Percentiles rank a stretch among this genome's conserved stretches.
Evolutionary conservation across 1,140 invertebrate species (phyloP).

Genomic region (Bombus consobrinus): DNA sequence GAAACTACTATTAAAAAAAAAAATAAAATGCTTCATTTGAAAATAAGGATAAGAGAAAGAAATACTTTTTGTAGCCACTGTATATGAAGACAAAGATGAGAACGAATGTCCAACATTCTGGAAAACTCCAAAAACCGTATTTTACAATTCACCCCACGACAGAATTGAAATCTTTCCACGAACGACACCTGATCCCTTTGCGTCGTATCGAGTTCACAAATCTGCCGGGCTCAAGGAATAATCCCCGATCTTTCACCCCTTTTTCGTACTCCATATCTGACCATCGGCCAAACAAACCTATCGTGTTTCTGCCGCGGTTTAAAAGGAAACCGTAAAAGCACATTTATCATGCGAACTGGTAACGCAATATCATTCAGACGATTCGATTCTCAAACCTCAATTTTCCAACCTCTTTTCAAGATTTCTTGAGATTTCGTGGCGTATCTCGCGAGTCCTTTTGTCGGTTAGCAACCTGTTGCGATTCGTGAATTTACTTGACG

Average conservation of each 20-base stretch:
- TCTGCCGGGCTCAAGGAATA: not conserved
- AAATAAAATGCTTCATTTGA: too few relatives aligned
- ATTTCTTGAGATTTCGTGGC: constrained; percentile 1
- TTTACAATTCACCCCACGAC: not conserved
- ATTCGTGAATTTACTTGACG: constrained; percentile 30
- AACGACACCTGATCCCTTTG: not conserved
- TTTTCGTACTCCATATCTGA: constrained; percentile 16
- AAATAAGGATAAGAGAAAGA: too few relatives aligned
- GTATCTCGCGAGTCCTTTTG: not conserved
- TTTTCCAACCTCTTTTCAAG: not conserved
- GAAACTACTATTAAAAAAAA: too few relatives aligned
- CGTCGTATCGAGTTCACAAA: constrained; percentile 28
- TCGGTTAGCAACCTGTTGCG: constrained; percentile 27
- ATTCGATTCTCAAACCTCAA: not conserved
- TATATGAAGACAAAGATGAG: too few relatives aligned
- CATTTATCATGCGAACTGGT: constrained; percentile 51
- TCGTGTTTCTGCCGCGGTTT: constrained; percentile 73
- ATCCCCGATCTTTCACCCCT: constrained; percentile 22
- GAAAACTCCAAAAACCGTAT: not conserved
- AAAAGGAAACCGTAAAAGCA: constrained; percentile 74
- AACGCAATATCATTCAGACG: constrained; percentile 63
- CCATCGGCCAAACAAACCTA: constrained; percentile 67
- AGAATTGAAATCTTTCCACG: not conserved
- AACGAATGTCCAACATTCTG: not conserved
- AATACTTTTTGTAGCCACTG: too few relatives aligned